A percentile compares a stretch with the other conserved stretches of the same genome.
phyloP scores from a whole-genome alignment of 2,888 invertebrate genomes.

The Zonitis immaculata region DNA sequence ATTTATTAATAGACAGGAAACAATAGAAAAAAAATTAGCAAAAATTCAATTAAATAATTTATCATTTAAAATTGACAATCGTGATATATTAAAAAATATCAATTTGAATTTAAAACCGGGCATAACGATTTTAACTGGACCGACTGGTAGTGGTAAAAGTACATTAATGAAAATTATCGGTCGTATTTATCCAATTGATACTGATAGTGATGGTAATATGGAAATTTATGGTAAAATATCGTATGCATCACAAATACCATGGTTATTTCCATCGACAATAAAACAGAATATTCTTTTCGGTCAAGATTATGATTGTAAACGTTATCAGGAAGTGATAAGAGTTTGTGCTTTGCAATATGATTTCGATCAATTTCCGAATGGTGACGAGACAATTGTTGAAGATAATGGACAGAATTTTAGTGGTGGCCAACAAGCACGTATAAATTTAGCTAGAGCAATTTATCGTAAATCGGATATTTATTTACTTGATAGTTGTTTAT shows the following conservation, averaged over 20 bases:
- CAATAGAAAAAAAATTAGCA: background rate
- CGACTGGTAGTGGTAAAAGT: slow-evolving; percentile 59
- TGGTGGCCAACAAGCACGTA: slow-evolving; percentile 73
- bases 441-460: slow-evolving; percentile 67
- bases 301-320: slow-evolving; percentile 51
- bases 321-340: slow-evolving; percentile 55
- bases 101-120: slow-evolving; percentile 42
- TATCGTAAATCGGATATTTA: slow-evolving; percentile 70
- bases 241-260: slow-evolving; percentile 57
- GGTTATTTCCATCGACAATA: slow-evolving; percentile 54
- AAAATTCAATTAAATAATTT: slow-evolving; percentile 10
- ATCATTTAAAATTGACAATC: slow-evolving; percentile 4
- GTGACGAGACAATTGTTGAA: slow-evolving; percentile 71
- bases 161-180: slow-evolving; percentile 40
- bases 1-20: background rate
- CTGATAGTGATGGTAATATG: no score
- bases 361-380: slow-evolving; percentile 64
- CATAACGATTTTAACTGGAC: slow-evolving; percentile 54
- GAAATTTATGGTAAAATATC: no score
- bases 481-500: slow-evolving; percentile 69
- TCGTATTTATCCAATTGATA: slow-evolving; percentile 37
- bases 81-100: slow-evolving; percentile 43
- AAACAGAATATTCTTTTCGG: slow-evolving; percentile 74
- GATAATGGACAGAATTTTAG: slow-evolving; percentile 73
- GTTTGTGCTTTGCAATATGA: slow-evolving; percentile 61